These are phyloP conservation scores for Watsonalla binaria DNA, from an alignment of 2,888 invertebrate species.

Conservation along the genomic window DNA sequence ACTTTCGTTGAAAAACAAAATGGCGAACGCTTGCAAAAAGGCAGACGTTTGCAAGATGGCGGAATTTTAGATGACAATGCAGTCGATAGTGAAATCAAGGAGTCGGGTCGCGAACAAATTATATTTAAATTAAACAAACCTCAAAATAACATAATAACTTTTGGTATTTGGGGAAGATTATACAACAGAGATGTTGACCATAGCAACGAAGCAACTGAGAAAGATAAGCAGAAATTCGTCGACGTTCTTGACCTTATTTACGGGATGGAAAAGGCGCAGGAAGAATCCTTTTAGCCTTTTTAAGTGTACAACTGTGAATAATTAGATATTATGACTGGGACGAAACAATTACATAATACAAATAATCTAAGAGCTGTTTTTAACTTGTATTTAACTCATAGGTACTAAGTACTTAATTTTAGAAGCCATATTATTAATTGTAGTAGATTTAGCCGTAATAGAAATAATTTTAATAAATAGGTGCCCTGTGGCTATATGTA, in stretches of 20 bases:
- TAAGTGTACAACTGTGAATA: too few species aligned
- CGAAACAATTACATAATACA: too few species aligned
- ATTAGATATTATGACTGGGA: too few species aligned
- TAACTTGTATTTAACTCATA: too few species aligned
- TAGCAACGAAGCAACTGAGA: constrained; percentile 30
- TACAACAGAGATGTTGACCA: constrained; percentile 67
- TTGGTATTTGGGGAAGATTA: constrained; percentile 67
- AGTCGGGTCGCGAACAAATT: constrained; percentile 24
- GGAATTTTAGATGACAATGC: not conserved
- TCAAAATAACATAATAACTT: constrained; percentile 63
- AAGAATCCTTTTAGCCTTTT: not conserved
- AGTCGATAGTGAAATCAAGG: not conserved
- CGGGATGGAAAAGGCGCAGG: constrained; percentile 6
- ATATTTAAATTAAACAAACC: constrained; percentile 44
- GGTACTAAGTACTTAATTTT: too few species aligned
- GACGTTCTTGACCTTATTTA: constrained; percentile 49
- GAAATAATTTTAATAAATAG: too few species aligned
- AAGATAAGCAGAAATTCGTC: constrained; percentile 40
- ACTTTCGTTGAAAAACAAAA: constrained; percentile 28
- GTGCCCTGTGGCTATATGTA: too few species aligned
- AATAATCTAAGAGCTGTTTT: too few species aligned
- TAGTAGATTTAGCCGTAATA: too few species aligned
- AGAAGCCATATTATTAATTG: too few species aligned
- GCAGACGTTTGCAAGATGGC: constrained; percentile 1
- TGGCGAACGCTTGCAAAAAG: constrained; percentile 5